Conservation (phyloP, 2,888 invertebrate genomes). For the Thalpophila matura region DNA sequence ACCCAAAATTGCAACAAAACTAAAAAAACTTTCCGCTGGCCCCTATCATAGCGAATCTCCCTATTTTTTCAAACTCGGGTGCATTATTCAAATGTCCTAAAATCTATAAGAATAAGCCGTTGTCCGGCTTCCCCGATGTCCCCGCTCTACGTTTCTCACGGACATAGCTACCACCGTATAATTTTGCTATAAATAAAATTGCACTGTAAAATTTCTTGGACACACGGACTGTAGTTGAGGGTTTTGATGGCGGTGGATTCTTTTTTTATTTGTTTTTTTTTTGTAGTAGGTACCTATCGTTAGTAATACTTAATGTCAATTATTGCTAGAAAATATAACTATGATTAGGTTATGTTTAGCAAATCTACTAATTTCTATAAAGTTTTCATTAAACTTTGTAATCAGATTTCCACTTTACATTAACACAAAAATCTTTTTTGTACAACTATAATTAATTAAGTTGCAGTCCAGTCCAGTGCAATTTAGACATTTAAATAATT, state of each 20-base stretch:
- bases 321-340: too few species aligned
- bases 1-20: not conserved
- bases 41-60: slow-evolving; percentile 39
- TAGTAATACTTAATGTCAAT: too few species aligned
- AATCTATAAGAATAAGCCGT: slow-evolving; percentile 61
- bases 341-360: too few species aligned
- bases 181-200: slow-evolving; percentile 89
- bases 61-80: slow-evolving; percentile 56
- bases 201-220: slow-evolving; percentile 85
- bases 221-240: slow-evolving; percentile 62
- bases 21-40: not conserved
- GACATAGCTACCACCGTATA: slow-evolving; percentile 76
- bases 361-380: too few species aligned
- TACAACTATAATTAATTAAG: too few species aligned
- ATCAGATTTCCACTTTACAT: too few species aligned
- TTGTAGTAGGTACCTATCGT: too few species aligned
- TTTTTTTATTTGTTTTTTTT: slow-evolving; percentile 10
- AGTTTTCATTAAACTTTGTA: too few species aligned
- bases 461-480: too few species aligned
- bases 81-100: slow-evolving; percentile 66
- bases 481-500: too few species aligned
- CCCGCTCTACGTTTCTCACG: slow-evolving; percentile 78
- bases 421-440: too few species aligned
- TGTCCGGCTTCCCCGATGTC: slow-evolving; percentile 46
- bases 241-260: slow-evolving; percentile 62